A percentile compares a stretch with the other conserved stretches of the same genome.
Evolutionary conservation across 2,888 invertebrate species (phyloP).

Genomic region (Leptinotarsa rubiginosa): DNA sequence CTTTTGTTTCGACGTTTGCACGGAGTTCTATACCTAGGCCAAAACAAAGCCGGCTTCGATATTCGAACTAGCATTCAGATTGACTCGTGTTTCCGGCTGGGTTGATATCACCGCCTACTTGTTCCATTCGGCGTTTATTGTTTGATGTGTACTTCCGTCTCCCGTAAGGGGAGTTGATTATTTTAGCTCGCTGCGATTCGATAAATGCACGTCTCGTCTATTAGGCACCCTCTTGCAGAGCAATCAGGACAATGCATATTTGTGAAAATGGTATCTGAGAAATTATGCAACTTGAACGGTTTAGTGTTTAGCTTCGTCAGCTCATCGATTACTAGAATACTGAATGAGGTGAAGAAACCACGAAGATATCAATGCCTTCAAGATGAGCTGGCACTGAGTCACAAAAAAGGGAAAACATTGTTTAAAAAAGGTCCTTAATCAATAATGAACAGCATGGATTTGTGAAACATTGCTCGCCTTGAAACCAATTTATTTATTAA

Average conservation of each 20-base stretch:
- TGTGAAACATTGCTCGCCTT: too few species aligned
- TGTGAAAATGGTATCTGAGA: neutral
- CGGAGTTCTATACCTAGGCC: conserved; percentile 49
- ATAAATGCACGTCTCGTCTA: neutral
- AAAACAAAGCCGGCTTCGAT: conserved; percentile 39
- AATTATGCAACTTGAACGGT: too few species aligned
- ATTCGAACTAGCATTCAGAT: conserved; percentile 51
- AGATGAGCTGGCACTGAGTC: too few species aligned
- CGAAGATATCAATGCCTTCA: too few species aligned
- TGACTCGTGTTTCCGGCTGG: conserved; percentile 44
- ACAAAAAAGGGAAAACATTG: too few species aligned
- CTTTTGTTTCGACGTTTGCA: conserved; percentile 57
- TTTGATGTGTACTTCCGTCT: conserved; percentile 16
- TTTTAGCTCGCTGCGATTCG: neutral
- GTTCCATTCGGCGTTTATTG: neutral
- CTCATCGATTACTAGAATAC: too few species aligned
- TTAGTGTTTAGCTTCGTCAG: too few species aligned
- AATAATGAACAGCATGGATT: too few species aligned
- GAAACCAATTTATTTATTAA: too few species aligned
- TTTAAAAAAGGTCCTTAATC: too few species aligned
- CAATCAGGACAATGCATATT: neutral
- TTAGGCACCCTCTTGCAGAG: neutral
- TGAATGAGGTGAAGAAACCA: too few species aligned
- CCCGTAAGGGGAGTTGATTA: neutral
- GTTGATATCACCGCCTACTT: conserved; percentile 4